Base-by-base conservation (phyloP, 2,888 invertebrate species). In the Acanthosoma haemorrhoidale region DNA sequence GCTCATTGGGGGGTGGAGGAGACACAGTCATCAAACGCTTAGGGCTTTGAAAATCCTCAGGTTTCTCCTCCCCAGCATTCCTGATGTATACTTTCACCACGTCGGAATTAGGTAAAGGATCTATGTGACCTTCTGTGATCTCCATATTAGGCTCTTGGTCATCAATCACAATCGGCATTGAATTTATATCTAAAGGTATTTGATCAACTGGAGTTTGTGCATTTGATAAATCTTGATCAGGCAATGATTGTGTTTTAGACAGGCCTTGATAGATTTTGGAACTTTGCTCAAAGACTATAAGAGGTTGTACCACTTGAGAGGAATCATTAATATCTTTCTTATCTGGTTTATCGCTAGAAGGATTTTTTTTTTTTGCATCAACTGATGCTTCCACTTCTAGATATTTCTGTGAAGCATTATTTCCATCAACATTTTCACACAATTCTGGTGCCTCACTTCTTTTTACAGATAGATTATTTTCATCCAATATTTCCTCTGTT, bases 121-220 rank as follows among this genome's bases (percentile, higher is more conserved):
- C 36, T 6, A 34, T 16, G 32, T 34, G 32, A 11, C 32, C 66
- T 25, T 43, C 66, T 11, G 59, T 41, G 11, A 70, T 69, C 18
- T 72, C 73, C 18, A 43, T 73, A n/a, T 73, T 71, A 15, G 75
- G 70, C 75, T 89, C 88, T 21, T 61, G 34, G 75, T 89, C 89
- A 34, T 87, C 87, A 43, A 90, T 78, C 3, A 90, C 88, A 73
- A 90, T 87, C 1, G 90, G 90, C 88, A 90, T 89, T 1, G 88
- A 88, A 78, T 88, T 87, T 36, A 90, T 90, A 41, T 41, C 39
- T n/a, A 34, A 58, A 58, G 36, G 39, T 5, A 39, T 60, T 18
- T 61, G 39, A 58, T 68, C 68, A 11, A 3, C n/a, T 21, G 3
- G 36, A 51, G 21, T 25, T 1, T 25, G 43, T 13, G n/a, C 13